These are phyloP conservation scores for Rhinichthys osculus DNA, from an alignment of 2,797 vertebrate species.

Conservation along the genomic window DNA sequence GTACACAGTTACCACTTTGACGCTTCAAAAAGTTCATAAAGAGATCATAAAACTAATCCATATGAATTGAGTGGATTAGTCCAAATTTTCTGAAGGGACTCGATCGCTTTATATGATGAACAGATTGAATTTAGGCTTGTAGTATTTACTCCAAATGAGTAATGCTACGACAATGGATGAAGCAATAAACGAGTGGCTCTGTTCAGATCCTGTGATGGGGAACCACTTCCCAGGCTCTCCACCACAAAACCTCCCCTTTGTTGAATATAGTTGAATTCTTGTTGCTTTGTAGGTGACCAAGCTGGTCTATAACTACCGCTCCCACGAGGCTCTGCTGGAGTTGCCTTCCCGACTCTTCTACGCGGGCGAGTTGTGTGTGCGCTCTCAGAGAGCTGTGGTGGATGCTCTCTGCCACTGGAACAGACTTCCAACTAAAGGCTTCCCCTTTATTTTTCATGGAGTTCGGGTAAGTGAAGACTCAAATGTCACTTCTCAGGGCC, in stretches of 20 bases:
- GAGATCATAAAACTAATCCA: no score
- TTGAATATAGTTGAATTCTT: background rate
- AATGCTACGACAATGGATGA: background rate
- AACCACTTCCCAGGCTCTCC: background rate
- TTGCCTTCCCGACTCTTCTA: slow-evolving; percentile 94
- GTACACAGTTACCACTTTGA: no score
- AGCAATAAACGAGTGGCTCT: background rate
- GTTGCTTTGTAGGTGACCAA: slow-evolving; percentile 86
- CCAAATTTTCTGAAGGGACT: no score
- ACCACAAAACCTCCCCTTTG: background rate
- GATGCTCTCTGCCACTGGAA: slow-evolving; percentile 87
- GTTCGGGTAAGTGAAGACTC: slow-evolving; percentile 81
- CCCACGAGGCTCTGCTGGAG: slow-evolving; percentile 84
- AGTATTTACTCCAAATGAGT: background rate
- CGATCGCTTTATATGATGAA: no score
- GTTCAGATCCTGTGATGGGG: background rate
- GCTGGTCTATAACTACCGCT: slow-evolving; percentile 93
- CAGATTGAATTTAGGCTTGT: no score
- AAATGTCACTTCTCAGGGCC: background rate
- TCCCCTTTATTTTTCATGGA: slow-evolving; percentile 93
- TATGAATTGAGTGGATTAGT: no score
- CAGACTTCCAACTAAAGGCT: slow-evolving; percentile 86
- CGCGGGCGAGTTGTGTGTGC: slow-evolving; percentile 84
- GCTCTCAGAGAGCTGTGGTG: slow-evolving; percentile 78
- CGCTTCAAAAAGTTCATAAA: no score